Conservation (phyloP, 1,140 invertebrate species). For the Zophobas atratus region DNA sequence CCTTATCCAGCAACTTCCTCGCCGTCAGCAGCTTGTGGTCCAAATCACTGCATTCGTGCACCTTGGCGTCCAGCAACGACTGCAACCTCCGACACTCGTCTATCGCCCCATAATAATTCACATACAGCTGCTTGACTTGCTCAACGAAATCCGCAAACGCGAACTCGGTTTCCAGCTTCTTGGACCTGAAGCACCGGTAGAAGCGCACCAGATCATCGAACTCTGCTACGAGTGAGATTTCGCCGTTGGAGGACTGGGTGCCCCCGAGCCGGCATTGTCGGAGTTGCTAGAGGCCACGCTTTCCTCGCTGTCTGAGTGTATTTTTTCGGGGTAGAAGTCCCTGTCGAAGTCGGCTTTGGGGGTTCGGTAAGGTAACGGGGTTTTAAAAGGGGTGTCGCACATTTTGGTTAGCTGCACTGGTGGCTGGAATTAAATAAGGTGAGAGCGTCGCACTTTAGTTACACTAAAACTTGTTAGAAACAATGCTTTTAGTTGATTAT, state of each 20-base stretch:
- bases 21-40: slow-evolving; percentile 85
- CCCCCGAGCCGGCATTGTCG: slow-evolving; percentile 42
- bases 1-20: slow-evolving; percentile 82
- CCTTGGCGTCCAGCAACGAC: slow-evolving; percentile 57
- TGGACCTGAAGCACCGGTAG: slow-evolving; percentile 51
- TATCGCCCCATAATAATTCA: slow-evolving; percentile 53
- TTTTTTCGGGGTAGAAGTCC: slow-evolving; percentile 4
- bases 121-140: slow-evolving; percentile 54
- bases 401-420: slow-evolving; percentile 43
- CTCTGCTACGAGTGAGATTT: slow-evolving; percentile 61
- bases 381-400: slow-evolving; percentile 58
- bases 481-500: neutral
- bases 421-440: too few relatives aligned
- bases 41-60: slow-evolving; percentile 69
- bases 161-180: slow-evolving; percentile 51
- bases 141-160: slow-evolving; percentile 58
- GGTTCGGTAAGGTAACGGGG: slow-evolving; percentile 45
- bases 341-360: slow-evolving; percentile 1
- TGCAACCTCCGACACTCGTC: slow-evolving; percentile 59
- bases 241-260: slow-evolving; percentile 51
- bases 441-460: neutral
- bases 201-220: slow-evolving; percentile 63
- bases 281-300: slow-evolving; percentile 52
- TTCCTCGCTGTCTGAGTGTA: slow-evolving; percentile 61
- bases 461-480: neutral